Evolutionary conservation across 2,797 vertebrate species (phyloP), one percentile per base, ranked within the genome.

Genomic region (Threskiornis aethiopicus): DNA sequence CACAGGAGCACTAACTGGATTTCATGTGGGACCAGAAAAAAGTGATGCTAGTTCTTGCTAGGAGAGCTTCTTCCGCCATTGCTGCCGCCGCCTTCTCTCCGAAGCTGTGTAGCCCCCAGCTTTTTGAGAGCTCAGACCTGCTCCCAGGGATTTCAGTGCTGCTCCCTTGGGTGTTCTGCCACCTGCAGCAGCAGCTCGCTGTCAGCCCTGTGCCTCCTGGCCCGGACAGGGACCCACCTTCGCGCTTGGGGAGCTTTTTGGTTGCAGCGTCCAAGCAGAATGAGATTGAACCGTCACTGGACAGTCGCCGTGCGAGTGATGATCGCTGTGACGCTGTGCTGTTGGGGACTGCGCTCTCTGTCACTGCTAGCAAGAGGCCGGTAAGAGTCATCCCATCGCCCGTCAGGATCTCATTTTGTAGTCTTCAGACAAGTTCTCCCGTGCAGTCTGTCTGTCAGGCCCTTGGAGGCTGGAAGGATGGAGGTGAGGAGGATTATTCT

Each of bases 221-320:
- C 39, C 33, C 22, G 47, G 18, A 37, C 15, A 37, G 54, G 64
- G 47, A 33, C 31, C 58, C 39, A 46, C 44, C 54, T 42, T 57
- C 11, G 4, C 8, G 37, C 25, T 7, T 19, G n/a, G 44, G 39
- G 42, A 75, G 28, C 25, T 49, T n/a, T 59, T 55, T 51, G 42
- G 22, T 67, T 15, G 11, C 5, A 4, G 28, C 33, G 28, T 39
- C 55, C 44, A n/a, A 49, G 66, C 29, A n/a, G 28, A 77, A 37
- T 17, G 65, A 77, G 47, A 5, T 7, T 28, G 54, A 39, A n/a
- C 54, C 16, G 10, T 29, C 35, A 18, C 44, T 28, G 55, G 31
- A 15, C 31, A n/a, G 46, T 58, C 2, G 7, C 25, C 0, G 0
- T 31, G 22, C 0, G 7, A 29, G n/a, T 35, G 55, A 8, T 39